phyloP scores from a whole-genome alignment of 2,113 vertebrate species.

The Chrysemys picta region DNA sequence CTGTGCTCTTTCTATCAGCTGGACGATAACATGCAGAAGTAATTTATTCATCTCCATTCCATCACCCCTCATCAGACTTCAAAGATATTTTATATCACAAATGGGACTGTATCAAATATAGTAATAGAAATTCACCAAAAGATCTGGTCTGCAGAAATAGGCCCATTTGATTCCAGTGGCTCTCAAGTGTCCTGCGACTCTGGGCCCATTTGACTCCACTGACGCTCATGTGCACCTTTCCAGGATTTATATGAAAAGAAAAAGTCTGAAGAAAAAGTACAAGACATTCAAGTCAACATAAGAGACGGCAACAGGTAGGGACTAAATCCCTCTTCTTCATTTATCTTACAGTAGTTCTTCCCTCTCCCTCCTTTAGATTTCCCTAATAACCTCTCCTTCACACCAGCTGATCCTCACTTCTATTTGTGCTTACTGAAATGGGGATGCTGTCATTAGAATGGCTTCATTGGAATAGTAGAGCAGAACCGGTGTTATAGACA shows the following conservation, averaged over 20 bases:
- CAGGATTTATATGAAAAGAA: constrained; percentile 12
- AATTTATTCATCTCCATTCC: constrained; percentile 44
- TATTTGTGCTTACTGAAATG: constrained; percentile 7
- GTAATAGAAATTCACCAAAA: not conserved
- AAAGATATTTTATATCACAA: constrained; percentile 40
- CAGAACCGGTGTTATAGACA: constrained; percentile 29
- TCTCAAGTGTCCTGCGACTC: not conserved
- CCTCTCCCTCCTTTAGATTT: not conserved
- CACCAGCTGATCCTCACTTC: not conserved
- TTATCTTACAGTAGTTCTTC: not conserved
- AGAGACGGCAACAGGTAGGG: constrained; percentile 75
- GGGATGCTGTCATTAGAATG: not conserved
- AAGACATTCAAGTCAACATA: not conserved
- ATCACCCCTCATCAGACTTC: not conserved
- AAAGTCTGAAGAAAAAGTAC: not conserved
- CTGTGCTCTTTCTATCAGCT: not conserved
- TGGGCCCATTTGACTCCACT: not conserved
- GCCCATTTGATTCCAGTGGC: not conserved
- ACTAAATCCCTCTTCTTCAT: not conserved
- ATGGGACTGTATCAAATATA: constrained; percentile 7
- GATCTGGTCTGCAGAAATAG: not conserved
- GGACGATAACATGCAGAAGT: constrained; percentile 38
- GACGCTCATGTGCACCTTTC: not conserved
- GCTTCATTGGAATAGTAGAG: not conserved
- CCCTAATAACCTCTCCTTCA: not conserved